These are phyloP conservation scores for Pelobates cultripes DNA, from an alignment of 2,797 vertebrate genomes.

Conservation along the genomic window DNA sequence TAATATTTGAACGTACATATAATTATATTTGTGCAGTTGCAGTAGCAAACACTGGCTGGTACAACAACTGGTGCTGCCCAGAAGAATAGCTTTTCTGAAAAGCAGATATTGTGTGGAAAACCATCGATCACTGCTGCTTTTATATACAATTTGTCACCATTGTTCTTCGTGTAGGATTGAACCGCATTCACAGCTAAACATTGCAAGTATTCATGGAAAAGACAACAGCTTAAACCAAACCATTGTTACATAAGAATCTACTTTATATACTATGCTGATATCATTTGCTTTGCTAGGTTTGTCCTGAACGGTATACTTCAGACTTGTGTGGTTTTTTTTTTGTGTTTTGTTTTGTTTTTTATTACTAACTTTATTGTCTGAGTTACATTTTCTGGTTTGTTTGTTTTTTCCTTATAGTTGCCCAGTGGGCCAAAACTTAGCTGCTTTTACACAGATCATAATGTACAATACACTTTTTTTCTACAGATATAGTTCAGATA, in stretches of 20 bases:
- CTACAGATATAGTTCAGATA: too few relatives aligned
- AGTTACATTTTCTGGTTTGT: too few relatives aligned
- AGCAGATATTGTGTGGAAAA: constrained; percentile 85
- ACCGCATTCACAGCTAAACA: constrained; percentile 69
- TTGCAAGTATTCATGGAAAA: constrained; percentile 60
- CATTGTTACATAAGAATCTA: constrained; percentile 51
- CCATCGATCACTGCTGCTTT: constrained; percentile 76
- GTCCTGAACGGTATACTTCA: constrained; percentile 5
- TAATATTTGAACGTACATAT: background rate
- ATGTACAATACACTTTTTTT: too few relatives aligned
- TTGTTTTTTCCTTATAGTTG: too few relatives aligned
- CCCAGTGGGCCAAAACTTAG: too few relatives aligned
- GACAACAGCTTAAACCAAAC: constrained; percentile 34
- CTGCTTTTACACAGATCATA: too few relatives aligned
- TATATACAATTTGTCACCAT: constrained; percentile 86
- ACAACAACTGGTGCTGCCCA: constrained; percentile 77
- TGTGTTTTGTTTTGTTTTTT: too few relatives aligned
- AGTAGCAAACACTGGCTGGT: constrained; percentile 81
- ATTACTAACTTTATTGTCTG: too few relatives aligned
- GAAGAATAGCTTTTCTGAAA: constrained; percentile 74
- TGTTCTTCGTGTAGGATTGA: constrained; percentile 77
- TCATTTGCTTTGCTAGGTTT: constrained; percentile 33
- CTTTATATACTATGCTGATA: constrained; percentile 49
- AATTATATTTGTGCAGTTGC: constrained; percentile 44
- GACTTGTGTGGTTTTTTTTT: background rate